These are phyloP conservation scores for Sinocyclocheilus maitianheensis DNA, from an alignment of 2,113 vertebrate genomes.

Conservation along the genomic window DNA sequence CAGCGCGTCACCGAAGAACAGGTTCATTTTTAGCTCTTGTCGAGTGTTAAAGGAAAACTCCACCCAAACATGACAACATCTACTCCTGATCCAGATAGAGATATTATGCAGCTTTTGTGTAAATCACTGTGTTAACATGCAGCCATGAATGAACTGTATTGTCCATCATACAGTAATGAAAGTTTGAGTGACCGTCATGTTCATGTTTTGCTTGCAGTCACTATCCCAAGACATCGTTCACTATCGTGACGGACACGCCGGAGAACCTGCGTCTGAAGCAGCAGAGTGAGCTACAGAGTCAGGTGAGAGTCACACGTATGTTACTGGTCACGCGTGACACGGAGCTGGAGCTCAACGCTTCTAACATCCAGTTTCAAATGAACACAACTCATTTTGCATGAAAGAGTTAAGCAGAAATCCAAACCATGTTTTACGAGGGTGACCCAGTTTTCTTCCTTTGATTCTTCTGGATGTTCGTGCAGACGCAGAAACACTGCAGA, in stretches of 20 bases:
- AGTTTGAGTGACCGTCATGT: too few relatives aligned
- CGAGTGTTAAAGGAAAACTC: neutral
- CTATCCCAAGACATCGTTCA: slow-evolving; percentile 96
- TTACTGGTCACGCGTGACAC: neutral
- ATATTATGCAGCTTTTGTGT: too few relatives aligned
- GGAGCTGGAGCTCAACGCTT: too few relatives aligned
- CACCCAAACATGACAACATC: neutral
- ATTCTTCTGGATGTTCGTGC: neutral
- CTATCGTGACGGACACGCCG: slow-evolving; percentile 93
- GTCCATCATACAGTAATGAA: too few relatives aligned
- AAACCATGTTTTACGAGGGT: neutral
- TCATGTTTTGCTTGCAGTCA: slow-evolving; percentile 75
- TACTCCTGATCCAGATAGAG: neutral
- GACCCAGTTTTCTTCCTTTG: neutral
- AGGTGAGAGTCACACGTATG: slow-evolving; percentile 74
- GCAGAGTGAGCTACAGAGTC: slow-evolving; percentile 94
- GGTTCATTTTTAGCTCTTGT: neutral
- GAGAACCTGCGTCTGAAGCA: slow-evolving; percentile 96
- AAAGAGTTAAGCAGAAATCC: neutral
- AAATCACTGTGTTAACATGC: too few relatives aligned
- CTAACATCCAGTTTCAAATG: too few relatives aligned
- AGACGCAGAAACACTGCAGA: neutral
- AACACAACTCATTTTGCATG: neutral
- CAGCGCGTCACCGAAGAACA: too few relatives aligned
- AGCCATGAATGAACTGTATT: too few relatives aligned